Base-by-base conservation (phyloP, 1,140 invertebrate genomes). In the Gonatopus flavifemur region DNA sequence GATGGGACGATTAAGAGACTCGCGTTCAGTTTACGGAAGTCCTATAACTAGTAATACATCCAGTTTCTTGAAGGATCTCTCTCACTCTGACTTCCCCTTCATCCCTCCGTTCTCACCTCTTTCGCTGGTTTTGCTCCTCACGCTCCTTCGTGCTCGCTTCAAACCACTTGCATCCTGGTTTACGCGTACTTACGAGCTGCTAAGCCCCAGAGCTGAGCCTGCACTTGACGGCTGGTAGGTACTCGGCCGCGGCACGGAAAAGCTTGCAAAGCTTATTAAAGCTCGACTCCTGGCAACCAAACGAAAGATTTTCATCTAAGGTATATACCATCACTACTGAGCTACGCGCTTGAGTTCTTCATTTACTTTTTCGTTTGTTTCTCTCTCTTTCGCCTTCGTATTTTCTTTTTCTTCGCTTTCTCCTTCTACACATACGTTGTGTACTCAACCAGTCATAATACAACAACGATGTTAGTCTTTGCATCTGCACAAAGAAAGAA, bases 221-320 rank as follows among this genome's bases (percentile, higher is more conserved):
- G 57, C 51, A 42, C 42, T 43, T 58, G 59, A 63, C 60, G 56
- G 51, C 22, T 63, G 42, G 41, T 57, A 49, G 47, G 39, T 50
- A 59, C 49, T 62, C 31, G 30, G 18, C 39, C 38, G 55, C 35
- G 13, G n/a, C 49, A 39, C 12, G 38, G 47, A 55, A 58, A 64
- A 57, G 41, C 51, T 46, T 8, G 21, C 30, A 3, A 39, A 53
- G 43, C 64, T 61, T 61, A 55, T 65, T 56, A 64, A 64, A 57
- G 36, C 49, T 46, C 42, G 48, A 41, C 36, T 53, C 28, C 8
- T 32, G 20, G 16, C 40, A 30, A 21, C 28, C 44, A 43, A 58
- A 51, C 49, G 47, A 57, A 62, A 65, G 50, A 57, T 53, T 52
- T n/a, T 55, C 39, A 52, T 58, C 30, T 35, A 37, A 57, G n/a